phyloP scores from a whole-genome alignment of 2,888 invertebrate species.

The Pardosa pseudoannulata region DNA sequence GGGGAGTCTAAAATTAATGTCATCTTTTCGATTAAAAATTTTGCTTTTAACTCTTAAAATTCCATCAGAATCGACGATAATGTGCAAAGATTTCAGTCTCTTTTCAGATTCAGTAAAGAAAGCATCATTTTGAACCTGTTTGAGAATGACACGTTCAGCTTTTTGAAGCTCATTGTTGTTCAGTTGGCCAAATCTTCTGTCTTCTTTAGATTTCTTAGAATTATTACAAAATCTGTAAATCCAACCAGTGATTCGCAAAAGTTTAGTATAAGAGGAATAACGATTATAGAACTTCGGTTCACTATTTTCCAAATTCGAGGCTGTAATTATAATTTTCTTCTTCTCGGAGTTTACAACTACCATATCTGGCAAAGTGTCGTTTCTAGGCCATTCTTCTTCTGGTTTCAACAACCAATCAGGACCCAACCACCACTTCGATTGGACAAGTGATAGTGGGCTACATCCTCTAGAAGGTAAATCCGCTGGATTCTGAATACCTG shows the following conservation, averaged over 20 bases:
- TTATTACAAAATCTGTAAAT: too few relatives aligned
- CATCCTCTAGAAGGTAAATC: too few relatives aligned
- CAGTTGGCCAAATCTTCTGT: neutral
- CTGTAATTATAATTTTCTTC: slow-evolving; percentile 15
- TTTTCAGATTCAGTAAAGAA: neutral
- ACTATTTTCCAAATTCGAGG: neutral
- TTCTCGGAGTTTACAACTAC: slow-evolving; percentile 4
- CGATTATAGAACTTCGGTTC: slow-evolving; percentile 11
- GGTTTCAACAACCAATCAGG: too few relatives aligned
- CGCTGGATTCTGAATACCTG: too few relatives aligned
- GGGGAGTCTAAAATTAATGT: slow-evolving; percentile 12
- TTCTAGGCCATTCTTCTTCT: too few relatives aligned
- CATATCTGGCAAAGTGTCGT: neutral
- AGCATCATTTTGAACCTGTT: slow-evolving; percentile 20
- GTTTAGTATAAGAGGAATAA: slow-evolving; percentile 5
- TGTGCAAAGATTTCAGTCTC: neutral
- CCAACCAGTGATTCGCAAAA: too few relatives aligned
- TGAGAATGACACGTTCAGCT: slow-evolving; percentile 18
- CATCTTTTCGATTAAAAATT: slow-evolving; percentile 18
- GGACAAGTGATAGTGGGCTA: too few relatives aligned
- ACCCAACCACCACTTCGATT: too few relatives aligned
- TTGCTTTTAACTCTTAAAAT: slow-evolving; percentile 20
- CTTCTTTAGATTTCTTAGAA: neutral
- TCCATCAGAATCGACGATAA: too few relatives aligned
- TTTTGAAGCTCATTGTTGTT: too few relatives aligned